Evolutionary conservation across 53 echinoderm and acorn worm genomes (phyloP).

Genomic region (Stichopus horrens): DNA sequence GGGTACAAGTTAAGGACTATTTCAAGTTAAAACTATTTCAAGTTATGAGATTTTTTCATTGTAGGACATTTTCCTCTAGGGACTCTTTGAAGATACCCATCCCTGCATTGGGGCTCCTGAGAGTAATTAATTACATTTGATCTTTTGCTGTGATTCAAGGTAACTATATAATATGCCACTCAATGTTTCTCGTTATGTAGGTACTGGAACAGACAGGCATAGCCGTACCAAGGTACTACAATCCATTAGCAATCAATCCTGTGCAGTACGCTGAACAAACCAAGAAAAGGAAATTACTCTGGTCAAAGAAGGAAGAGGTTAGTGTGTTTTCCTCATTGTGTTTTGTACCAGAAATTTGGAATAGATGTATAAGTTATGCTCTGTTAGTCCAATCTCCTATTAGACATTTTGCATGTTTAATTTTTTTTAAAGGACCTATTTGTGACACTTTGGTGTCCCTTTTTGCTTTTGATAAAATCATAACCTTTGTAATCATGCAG

Average conservation of each 20-base stretch:
- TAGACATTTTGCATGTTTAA: too few relatives aligned
- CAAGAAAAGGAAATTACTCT: constrained; percentile 86
- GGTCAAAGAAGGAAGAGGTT: constrained; percentile 89
- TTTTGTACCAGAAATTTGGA: not conserved
- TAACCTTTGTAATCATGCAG: too few relatives aligned
- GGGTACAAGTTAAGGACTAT: too few relatives aligned
- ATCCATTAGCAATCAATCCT: constrained; percentile 95
- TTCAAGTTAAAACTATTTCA: too few relatives aligned
- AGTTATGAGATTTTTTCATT: too few relatives aligned
- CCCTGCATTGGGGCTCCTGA: too few relatives aligned
- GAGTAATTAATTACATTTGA: too few relatives aligned
- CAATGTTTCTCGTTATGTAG: constrained; percentile 30
- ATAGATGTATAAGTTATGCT: too few relatives aligned
- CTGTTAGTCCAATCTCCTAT: too few relatives aligned
- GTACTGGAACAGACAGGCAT: constrained; percentile 90
- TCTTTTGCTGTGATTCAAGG: not conserved
- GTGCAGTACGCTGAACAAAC: constrained; percentile 90
- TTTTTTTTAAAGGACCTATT: not conserved
- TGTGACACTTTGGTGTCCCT: not conserved
- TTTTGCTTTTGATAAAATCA: too few relatives aligned
- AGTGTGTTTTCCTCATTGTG: not conserved
- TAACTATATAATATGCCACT: not conserved
- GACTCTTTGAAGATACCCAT: too few relatives aligned
- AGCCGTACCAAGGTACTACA: constrained; percentile 95
- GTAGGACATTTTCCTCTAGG: too few relatives aligned